Evolutionary conservation across 2,888 invertebrate genomes (phyloP), one percentile per base, ranked within the genome.

Genomic region (Syrista parreyssii): DNA sequence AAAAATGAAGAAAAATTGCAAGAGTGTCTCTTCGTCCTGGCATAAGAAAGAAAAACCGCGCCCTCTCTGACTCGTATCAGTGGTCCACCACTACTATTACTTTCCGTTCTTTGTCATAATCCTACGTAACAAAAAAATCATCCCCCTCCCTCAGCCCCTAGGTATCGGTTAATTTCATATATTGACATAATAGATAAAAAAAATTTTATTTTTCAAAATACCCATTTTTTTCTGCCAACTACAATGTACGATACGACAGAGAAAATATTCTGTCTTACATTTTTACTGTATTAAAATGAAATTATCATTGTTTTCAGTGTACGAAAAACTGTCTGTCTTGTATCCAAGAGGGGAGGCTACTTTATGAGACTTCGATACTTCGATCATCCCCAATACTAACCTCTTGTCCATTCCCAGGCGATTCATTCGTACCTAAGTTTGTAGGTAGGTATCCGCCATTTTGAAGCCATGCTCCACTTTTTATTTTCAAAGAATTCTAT

Each of bases 1-100:
- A 81, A 84, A 82, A 87, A 87, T 87, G 85, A 87, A 87, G 86
- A 87, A 82, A 86, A 87, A 87, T 87, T 82, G 86, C 75, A 78
- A 81, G 78, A 82, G 83, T 81, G 79, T 73, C 74, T 72, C 76
- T 75, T 79, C 73, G 78, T 23, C 9, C 9, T 55, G 55, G 55
- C 55, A 55, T 80, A 86, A 84, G 81, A 84, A 81, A 84, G 82
- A 83, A 82, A 79, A 82, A 84, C 78, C 77, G 40, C 23, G 55
- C 55, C 9, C 55, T 55, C 55, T 55, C 55, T 55, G 55, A 55
- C 55, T 55, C 55, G 23, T 55, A 55, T 23, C 55, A 55, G 15
- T 55, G 55, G 23, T 55, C 23, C 23, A 23, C 23, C 23, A 23
- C 55, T 55, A 9, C 55, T 55, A 55, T 23, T 23, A 55, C 23